phyloP scores from a whole-genome alignment of 2,113 vertebrate genomes.

The Salvelinus fontinalis region DNA sequence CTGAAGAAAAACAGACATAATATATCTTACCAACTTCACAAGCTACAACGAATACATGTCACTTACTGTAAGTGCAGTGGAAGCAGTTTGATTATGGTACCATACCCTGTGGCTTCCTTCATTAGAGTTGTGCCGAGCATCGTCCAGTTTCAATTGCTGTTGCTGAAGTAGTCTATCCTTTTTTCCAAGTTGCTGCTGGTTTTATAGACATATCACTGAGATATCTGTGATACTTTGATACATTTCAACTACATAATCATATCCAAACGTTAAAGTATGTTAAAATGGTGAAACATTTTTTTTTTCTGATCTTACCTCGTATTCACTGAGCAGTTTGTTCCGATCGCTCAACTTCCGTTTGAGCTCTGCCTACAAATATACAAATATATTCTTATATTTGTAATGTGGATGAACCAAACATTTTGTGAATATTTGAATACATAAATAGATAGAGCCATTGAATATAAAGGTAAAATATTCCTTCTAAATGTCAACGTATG shows the following conservation, averaged over 20 bases:
- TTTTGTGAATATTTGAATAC: neutral
- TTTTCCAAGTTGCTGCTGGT: constrained; percentile 81
- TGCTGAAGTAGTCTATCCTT: constrained; percentile 91
- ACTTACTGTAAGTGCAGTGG: neutral
- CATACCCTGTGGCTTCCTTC: constrained; percentile 83
- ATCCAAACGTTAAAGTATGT: neutral
- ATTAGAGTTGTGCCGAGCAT: constrained; percentile 79
- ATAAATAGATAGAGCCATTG: too few relatives aligned
- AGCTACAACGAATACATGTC: neutral
- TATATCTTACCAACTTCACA: neutral
- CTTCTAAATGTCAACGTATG: neutral
- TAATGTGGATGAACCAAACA: neutral
- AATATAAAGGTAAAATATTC: constrained; percentile 27
- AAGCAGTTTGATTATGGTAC: neutral
- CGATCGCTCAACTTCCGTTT: constrained; percentile 89
- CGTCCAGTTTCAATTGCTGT: constrained; percentile 85
- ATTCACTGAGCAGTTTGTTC: constrained; percentile 86
- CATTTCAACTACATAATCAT: neutral
- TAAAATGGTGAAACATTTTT: neutral
- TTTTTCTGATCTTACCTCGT: constrained; percentile 75
- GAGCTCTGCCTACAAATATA: constrained; percentile 70
- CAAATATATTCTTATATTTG: neutral
- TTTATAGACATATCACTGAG: constrained; percentile 66
- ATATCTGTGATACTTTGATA: neutral
- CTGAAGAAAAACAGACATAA: constrained; percentile 44